Evolutionary conservation across 2,797 vertebrate species (phyloP).

Genomic region (Spondyliosoma cantharus): DNA sequence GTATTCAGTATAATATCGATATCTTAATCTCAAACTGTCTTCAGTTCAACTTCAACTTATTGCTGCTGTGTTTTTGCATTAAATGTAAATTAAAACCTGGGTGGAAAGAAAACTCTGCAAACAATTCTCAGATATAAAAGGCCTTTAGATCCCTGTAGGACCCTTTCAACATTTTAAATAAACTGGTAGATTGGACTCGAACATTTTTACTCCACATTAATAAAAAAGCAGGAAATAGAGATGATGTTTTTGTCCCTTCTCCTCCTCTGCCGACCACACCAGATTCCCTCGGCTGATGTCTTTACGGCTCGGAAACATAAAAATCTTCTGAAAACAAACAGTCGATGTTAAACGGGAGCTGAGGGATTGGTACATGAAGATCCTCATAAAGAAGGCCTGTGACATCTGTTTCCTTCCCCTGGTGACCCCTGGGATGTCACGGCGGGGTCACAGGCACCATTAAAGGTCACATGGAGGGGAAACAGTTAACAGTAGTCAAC

Average conservation of each 20-base stretch:
- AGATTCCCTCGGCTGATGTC: slow-evolving; percentile 23
- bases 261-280: neutral
- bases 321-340: slow-evolving; percentile 63
- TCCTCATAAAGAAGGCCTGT: slow-evolving; percentile 48
- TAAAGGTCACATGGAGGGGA: slow-evolving; percentile 61
- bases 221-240: neutral
- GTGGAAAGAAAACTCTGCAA: neutral
- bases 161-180: neutral
- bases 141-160: neutral
- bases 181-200: neutral
- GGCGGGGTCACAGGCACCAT: slow-evolving; percentile 43
- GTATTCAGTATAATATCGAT: neutral
- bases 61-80: neutral
- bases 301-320: slow-evolving; percentile 19
- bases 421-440: slow-evolving; percentile 53
- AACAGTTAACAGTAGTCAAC: slow-evolving; percentile 28
- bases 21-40: neutral
- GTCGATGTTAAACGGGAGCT: slow-evolving; percentile 31
- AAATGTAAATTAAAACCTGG: neutral
- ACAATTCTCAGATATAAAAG: neutral
- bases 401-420: slow-evolving; percentile 68
- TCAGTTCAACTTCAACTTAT: no score
- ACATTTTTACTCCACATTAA: neutral
- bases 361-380: slow-evolving; percentile 41
- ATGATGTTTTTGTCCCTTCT: no score